Percentiles rank a stretch among this genome's conserved stretches.
These are phyloP conservation scores for Psix sp. DNA, from an alignment of 1,140 invertebrate species.

Conservation along the genomic window DNA sequence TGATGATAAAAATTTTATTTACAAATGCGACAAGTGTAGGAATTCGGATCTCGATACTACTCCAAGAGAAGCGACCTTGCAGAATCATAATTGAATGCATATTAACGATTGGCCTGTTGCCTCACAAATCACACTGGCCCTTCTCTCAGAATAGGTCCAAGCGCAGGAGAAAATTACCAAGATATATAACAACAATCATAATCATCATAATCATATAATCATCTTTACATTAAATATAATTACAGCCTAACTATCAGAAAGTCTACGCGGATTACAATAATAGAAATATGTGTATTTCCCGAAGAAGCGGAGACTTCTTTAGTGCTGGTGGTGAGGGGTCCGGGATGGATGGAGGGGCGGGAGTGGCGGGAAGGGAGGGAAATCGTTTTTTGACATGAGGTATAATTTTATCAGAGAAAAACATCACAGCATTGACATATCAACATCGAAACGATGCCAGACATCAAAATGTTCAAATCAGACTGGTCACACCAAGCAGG, in stretches of 20 bases:
- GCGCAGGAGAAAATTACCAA: constrained; percentile 68
- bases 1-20: constrained; percentile 77
- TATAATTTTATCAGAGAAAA: constrained; percentile 71
- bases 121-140: constrained; percentile 6
- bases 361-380: constrained; percentile 1
- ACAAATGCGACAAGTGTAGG: constrained; percentile 76
- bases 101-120: no score
- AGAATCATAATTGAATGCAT: no score
- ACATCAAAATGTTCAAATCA: constrained; percentile 51
- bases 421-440: constrained; percentile 76
- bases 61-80: constrained; percentile 65
- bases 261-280: constrained; percentile 72
- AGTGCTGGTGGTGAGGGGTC: constrained; percentile 31
- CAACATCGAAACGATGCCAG: constrained; percentile 70
- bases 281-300: constrained; percentile 63
- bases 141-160: constrained; percentile 61
- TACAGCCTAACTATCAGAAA: constrained; percentile 69
- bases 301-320: constrained; percentile 43
- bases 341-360: constrained; percentile 14
- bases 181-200: constrained; percentile 66
- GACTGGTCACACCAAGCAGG: not conserved
- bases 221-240: constrained; percentile 73
- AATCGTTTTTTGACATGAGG: constrained; percentile 26
- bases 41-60: constrained; percentile 71
- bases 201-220: constrained; percentile 62